phyloP scores from a whole-genome alignment of 1,140 invertebrate species.

The Eumaeus atala region DNA sequence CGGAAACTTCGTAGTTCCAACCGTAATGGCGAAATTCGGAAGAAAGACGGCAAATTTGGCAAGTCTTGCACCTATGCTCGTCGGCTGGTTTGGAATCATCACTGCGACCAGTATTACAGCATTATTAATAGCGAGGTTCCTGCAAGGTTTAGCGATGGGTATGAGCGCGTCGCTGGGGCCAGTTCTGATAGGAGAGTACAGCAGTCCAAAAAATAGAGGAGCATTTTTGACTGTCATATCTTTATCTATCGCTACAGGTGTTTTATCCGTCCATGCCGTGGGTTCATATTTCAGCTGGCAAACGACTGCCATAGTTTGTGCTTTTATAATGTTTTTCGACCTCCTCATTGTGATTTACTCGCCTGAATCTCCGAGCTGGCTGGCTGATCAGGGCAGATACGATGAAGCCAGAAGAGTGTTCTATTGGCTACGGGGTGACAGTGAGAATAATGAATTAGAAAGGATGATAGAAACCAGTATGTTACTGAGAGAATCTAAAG shows the following conservation, averaged over 20 bases:
- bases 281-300: conserved; percentile 75
- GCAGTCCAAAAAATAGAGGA: conserved; percentile 70
- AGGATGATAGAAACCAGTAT: conserved; percentile 45
- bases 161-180: conserved; percentile 32
- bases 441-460: conserved; percentile 46
- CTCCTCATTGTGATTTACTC: conserved; percentile 65
- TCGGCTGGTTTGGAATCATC: conserved; percentile 47
- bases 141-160: conserved; percentile 30
- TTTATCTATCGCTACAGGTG: conserved; percentile 66
- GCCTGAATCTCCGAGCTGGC: conserved; percentile 83
- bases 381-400: conserved; percentile 67
- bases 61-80: conserved; percentile 39
- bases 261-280: conserved; percentile 70
- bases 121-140: conserved; percentile 27
- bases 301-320: conserved; percentile 60
- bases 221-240: conserved; percentile 69
- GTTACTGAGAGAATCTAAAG: conserved; percentile 26
- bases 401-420: conserved; percentile 64
- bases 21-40: conserved; percentile 41
- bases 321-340: conserved; percentile 55
- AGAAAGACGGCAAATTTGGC: conserved; percentile 43
- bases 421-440: conserved; percentile 62
- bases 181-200: conserved; percentile 48
- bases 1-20: conserved; percentile 12
- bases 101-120: conserved; percentile 33